A percentile compares a stretch with the other conserved stretches of the same genome.
phyloP scores from a whole-genome alignment of 2,797 vertebrate genomes.

The Mionectes olivaceus region DNA sequence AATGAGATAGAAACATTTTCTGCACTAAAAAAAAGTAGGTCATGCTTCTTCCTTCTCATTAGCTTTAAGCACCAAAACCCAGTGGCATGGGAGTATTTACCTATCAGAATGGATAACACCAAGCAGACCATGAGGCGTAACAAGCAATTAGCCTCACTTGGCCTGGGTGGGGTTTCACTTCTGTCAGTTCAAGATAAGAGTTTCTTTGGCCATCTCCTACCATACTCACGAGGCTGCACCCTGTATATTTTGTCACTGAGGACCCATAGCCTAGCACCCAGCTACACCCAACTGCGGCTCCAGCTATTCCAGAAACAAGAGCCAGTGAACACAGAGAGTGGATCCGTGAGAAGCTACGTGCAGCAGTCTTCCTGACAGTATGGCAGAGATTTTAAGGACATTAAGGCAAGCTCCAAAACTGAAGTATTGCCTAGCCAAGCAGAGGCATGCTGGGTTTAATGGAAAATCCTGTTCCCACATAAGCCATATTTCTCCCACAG shows the following conservation, averaged over 20 bases:
- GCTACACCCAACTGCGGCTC: not conserved
- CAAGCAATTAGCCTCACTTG: not conserved
- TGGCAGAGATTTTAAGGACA: not conserved
- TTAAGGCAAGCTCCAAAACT: not conserved
- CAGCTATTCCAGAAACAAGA: not conserved
- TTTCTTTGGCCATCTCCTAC: not conserved
- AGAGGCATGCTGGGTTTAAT: not conserved
- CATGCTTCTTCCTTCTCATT: not conserved
- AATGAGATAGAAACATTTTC: not conserved
- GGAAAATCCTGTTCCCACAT: not conserved
- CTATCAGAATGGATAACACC: not conserved
- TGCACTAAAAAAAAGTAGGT: not conserved
- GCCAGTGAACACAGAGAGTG: not conserved
- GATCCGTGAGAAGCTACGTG: fast-evolving
- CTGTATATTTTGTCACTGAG: not conserved
- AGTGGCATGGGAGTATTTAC: not conserved
- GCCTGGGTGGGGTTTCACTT: not conserved
- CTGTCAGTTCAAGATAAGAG: not conserved
- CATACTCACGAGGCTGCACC: not conserved
- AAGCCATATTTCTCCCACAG: not conserved
- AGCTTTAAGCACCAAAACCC: slow-evolving; percentile 9
- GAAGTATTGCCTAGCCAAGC: not conserved
- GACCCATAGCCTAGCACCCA: not conserved
- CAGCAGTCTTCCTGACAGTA: not conserved
- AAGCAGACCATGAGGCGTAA: not conserved